Percentiles rank a stretch among this genome's conserved stretches.
phyloP scores from a whole-genome alignment of 2,888 invertebrate species.

The Venusia cambrica region DNA sequence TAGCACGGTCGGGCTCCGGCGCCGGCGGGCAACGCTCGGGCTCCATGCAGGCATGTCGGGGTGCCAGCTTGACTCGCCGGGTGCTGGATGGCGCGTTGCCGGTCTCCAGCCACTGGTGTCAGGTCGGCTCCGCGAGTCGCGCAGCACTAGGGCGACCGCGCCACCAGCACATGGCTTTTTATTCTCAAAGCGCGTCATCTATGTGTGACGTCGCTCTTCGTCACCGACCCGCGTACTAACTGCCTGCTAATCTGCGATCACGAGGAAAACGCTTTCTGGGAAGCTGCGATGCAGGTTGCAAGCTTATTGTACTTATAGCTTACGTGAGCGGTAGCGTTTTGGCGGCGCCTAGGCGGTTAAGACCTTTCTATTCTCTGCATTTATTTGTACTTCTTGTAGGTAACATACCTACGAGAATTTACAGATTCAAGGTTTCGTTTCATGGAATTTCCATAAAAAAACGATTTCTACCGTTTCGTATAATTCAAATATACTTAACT shows the following conservation, averaged over 20 bases:
- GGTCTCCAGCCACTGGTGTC: slow-evolving; percentile 12
- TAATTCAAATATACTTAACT: no score
- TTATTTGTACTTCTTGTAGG: no score
- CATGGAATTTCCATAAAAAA: no score
- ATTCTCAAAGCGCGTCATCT: slow-evolving; percentile 59
- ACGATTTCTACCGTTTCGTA: no score
- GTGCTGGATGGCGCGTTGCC: slow-evolving; percentile 55
- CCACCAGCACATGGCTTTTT: slow-evolving; percentile 53
- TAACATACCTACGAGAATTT: no score
- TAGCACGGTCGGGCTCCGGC: slow-evolving; percentile 42
- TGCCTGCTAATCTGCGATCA: slow-evolving; percentile 35
- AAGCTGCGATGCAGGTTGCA: slow-evolving; percentile 40
- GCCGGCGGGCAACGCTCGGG: slow-evolving; percentile 41
- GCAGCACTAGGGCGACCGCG: slow-evolving; percentile 59
- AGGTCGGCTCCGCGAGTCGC: slow-evolving; percentile 18
- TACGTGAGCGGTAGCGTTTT: slow-evolving; percentile 5
- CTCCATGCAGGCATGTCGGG: slow-evolving; percentile 75
- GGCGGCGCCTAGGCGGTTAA: no score
- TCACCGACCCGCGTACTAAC: slow-evolving; percentile 44
- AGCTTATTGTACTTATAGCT: slow-evolving; percentile 13
- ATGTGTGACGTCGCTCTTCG: slow-evolving; percentile 64
- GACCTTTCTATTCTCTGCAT: no score
- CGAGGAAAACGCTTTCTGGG: slow-evolving; percentile 77
- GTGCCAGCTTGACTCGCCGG: slow-evolving; percentile 68
- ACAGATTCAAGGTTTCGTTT: no score